A percentile compares a stretch with the other conserved stretches of the same genome.
phyloP scores from a whole-genome alignment of 2,113 vertebrate species.

The Fregetta grallaria region DNA sequence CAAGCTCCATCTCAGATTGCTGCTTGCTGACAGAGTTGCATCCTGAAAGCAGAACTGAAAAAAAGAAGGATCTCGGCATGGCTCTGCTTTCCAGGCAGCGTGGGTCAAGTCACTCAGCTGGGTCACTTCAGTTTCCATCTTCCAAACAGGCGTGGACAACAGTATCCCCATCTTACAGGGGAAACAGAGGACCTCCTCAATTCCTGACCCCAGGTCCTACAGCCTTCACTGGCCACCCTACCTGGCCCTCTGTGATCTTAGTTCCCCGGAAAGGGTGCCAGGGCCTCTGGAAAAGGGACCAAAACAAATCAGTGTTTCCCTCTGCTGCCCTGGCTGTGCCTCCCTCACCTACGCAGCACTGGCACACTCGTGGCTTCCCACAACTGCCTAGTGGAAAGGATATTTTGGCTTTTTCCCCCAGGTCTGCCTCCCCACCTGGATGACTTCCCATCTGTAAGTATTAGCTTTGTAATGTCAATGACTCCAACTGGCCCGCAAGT shows the following conservation, averaged over 20 bases:
- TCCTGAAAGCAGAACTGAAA: background rate
- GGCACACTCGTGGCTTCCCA: background rate
- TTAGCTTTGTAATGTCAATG: background rate
- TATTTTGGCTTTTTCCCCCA: background rate
- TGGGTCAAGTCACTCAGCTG: background rate
- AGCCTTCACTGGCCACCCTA: background rate
- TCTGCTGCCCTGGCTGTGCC: background rate
- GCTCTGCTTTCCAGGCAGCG: background rate
- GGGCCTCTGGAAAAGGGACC: background rate
- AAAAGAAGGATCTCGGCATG: background rate
- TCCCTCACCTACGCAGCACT: background rate
- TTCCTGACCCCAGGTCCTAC: background rate
- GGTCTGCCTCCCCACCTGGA: background rate
- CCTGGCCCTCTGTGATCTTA: background rate
- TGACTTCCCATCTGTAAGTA: constrained; percentile 27
- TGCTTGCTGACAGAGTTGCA: background rate
- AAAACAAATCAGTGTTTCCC: background rate
- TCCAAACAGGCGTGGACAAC: background rate
- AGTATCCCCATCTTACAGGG: background rate
- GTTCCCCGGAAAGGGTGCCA: background rate
- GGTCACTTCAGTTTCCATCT: background rate
- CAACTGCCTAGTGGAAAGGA: background rate
- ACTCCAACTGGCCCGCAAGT: background rate
- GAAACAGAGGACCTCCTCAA: background rate
- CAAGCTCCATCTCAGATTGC: background rate